Conservation (phyloP, 2,113 vertebrate genomes). For the Scatophagus argus region DNA sequence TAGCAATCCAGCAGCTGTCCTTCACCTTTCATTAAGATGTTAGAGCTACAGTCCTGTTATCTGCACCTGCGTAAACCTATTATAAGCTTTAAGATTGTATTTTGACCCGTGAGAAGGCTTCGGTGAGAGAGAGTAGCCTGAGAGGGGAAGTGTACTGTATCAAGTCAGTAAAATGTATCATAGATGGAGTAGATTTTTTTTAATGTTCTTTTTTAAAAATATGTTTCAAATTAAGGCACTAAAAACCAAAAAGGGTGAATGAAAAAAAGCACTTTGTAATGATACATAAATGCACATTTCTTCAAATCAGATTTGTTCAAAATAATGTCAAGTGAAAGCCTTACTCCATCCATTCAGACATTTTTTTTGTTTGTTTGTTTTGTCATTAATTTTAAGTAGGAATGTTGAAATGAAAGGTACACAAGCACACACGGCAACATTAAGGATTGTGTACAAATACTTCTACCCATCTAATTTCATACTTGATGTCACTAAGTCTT, state of each 20-base stretch:
- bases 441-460: conserved; percentile 19
- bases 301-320: conserved; percentile 60
- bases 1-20: conserved; percentile 42
- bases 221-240: conserved; percentile 77
- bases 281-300: conserved; percentile 75
- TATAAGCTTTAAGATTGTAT: conserved; percentile 80
- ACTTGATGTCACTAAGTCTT: conserved; percentile 41
- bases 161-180: conserved; percentile 60
- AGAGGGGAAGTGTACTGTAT: conserved; percentile 39
- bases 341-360: conserved; percentile 62
- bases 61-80: conserved; percentile 60
- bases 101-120: conserved; percentile 31
- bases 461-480: conserved; percentile 41
- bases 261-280: conserved; percentile 83
- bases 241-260: conserved; percentile 83
- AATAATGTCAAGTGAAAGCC: conserved; percentile 56
- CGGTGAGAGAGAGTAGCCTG: conserved; percentile 26
- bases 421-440: not conserved
- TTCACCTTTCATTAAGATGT: conserved; percentile 25
- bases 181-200: conserved; percentile 49
- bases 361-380: not conserved
- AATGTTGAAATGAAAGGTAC: conserved; percentile 38
- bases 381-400: conserved; percentile 3
- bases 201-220: conserved; percentile 57
- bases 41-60: conserved; percentile 39